A percentile compares a stretch with the other conserved stretches of the same genome.
Evolutionary conservation across 2,888 invertebrate genomes (phyloP).

Genomic region (Romanomermis culicivorax): DNA sequence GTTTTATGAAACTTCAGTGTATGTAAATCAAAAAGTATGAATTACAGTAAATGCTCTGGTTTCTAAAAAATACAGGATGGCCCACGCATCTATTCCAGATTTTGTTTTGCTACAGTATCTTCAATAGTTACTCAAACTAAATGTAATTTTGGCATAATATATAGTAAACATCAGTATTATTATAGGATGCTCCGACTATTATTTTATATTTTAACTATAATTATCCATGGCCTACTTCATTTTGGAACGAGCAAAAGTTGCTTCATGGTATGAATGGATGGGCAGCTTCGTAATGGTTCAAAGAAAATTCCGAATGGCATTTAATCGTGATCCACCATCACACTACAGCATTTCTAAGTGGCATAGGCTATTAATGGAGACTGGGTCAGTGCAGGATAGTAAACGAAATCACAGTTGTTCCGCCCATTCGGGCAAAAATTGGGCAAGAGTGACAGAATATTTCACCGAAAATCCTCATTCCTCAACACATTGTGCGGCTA

Average conservation of each 20-base stretch:
- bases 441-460: background rate
- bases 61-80: no score
- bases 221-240: background rate
- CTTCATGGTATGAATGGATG: constrained; percentile 3
- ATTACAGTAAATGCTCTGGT: no score
- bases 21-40: no score
- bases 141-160: background rate
- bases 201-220: background rate
- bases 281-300: background rate
- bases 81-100: background rate
- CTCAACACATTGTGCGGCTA: background rate
- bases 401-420: background rate
- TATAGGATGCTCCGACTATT: background rate
- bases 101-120: background rate
- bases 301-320: background rate
- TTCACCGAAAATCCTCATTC: background rate
- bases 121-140: background rate
- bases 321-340: background rate
- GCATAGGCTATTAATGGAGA: background rate
- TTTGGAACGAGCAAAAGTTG: background rate
- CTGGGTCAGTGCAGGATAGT: background rate
- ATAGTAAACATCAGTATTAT: background rate
- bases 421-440: background rate
- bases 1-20: no score
- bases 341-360: background rate